Conservation (phyloP, 2,797 vertebrate genomes). For the Rhinatrema bivittatum region DNA sequence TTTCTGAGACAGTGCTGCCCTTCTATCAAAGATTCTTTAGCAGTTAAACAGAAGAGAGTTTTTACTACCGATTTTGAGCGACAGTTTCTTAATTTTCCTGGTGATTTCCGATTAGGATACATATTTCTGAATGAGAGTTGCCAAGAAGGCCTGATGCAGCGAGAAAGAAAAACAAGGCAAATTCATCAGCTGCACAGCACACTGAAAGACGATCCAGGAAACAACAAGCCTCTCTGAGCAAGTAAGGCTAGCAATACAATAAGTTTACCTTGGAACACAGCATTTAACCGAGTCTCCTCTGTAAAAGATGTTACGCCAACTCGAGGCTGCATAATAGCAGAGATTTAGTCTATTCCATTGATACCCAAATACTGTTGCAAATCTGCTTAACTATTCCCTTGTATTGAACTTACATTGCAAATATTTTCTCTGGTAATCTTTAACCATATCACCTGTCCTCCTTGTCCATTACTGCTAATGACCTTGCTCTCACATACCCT, state of each 20-base stretch:
- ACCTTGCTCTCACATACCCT: constrained; percentile 72
- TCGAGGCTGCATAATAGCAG: too few species aligned
- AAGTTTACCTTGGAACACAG: too few species aligned
- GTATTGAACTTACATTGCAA: constrained; percentile 26
- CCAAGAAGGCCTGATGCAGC: not conserved
- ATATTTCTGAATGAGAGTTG: not conserved
- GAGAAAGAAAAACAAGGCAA: not conserved
- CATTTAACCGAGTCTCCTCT: too few species aligned
- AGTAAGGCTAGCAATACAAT: too few species aligned
- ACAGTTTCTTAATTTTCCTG: too few species aligned
- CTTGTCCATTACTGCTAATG: constrained; percentile 70
- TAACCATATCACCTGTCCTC: constrained; percentile 59
- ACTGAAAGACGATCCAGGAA: not conserved
- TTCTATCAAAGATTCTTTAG: too few species aligned
- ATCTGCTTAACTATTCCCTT: constrained; percentile 22
- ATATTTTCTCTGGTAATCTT: constrained; percentile 44
- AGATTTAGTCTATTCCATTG: constrained; percentile 30
- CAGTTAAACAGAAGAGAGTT: too few species aligned
- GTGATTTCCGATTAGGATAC: not conserved
- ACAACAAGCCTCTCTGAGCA: too few species aligned
- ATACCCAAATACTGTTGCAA: constrained; percentile 31
- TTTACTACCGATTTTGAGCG: too few species aligned
- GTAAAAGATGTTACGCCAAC: too few species aligned
- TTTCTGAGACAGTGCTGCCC: too few species aligned
- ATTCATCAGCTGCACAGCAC: not conserved